Base-by-base conservation (phyloP, 2,888 invertebrate species). In the Gibbula magus region DNA sequence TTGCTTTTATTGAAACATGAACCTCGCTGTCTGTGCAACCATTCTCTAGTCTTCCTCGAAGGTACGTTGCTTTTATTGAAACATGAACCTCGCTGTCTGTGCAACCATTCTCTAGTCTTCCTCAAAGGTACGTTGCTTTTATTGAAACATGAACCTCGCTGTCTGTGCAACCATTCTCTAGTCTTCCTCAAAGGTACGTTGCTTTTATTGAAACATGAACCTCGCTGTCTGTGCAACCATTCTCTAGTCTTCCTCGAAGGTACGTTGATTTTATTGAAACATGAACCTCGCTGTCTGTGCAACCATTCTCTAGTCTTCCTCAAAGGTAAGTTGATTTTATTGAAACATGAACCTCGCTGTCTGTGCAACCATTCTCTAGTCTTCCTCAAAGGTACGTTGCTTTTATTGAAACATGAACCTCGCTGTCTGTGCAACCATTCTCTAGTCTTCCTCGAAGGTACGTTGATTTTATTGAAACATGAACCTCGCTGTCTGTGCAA, bases 91-190 rank as follows among this genome's bases (percentile, higher is more conserved):
- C 98, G 0, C 94, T 99, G 81, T 96, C 96, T 87, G 99, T 99
- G 0, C 97, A 98, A 88, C 99, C 99, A 0, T 99, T 99, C 93
- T 98, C 98, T 0, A 96, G 97, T 0, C 94, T 99, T 5, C 94
- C 84, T 2, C 78, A 75, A 90, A 95, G 95, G 96, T 96, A n/a
- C n/a, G n/a, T n/a, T n/a, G n/a, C n/a, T n/a, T n/a, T n/a, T n/a
- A n/a, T n/a, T n/a, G n/a, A n/a, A n/a, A n/a, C n/a, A n/a, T n/a
- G 99, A 0, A 98, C 99, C 0, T 98, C 98, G 0, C 94, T 99
- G 81, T 96, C 96, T 87, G 99, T 99, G 0, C 97, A 98, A 88
- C 99, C 99, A 0, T 99, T 99, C 93, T 98, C 98, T 0, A 96
- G 97, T 0, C 94, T 99, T 5, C 94, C 84, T 2, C 78, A 75